A percentile compares a stretch with the other conserved stretches of the same genome.
Evolutionary conservation across 2,113 vertebrate species (phyloP).

Genomic region (Camelus bactrianus): DNA sequence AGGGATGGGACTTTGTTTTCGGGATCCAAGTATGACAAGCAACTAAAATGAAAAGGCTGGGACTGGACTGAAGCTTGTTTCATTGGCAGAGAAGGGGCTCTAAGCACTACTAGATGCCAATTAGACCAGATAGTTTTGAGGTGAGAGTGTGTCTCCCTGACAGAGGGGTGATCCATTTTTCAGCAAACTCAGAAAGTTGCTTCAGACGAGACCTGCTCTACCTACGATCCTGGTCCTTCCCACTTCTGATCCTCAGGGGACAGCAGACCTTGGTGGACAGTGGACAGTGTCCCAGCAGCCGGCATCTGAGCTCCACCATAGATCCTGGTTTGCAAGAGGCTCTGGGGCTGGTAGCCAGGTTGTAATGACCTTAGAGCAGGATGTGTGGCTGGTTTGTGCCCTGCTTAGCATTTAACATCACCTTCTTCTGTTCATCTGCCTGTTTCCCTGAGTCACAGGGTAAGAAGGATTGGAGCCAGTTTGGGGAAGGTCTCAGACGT

Average conservation of each 20-base stretch:
- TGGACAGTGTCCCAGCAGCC: background rate
- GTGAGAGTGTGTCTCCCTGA: background rate
- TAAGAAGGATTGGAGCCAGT: background rate
- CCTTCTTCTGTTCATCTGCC: background rate
- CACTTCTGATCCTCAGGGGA: fast-evolving
- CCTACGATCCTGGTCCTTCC: background rate
- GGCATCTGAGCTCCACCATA: background rate
- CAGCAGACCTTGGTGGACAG: background rate
- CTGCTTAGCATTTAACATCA: background rate
- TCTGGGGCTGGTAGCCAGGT: background rate
- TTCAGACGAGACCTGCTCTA: background rate
- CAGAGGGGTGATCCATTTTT: background rate
- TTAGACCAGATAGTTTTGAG: background rate
- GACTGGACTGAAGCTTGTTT: background rate
- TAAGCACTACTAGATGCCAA: background rate
- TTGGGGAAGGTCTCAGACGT: background rate
- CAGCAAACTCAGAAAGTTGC: background rate
- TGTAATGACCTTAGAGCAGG: background rate
- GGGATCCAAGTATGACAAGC: background rate
- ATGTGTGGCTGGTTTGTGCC: background rate
- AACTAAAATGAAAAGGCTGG: background rate
- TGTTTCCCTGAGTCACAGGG: background rate
- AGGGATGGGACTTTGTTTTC: background rate
- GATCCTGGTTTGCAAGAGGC: background rate
- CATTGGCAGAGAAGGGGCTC: background rate